A percentile compares a stretch with the other conserved stretches of the same genome.
phyloP scores from a whole-genome alignment of 2,797 vertebrate genomes.

The Paramormyrops hopkinsi region DNA sequence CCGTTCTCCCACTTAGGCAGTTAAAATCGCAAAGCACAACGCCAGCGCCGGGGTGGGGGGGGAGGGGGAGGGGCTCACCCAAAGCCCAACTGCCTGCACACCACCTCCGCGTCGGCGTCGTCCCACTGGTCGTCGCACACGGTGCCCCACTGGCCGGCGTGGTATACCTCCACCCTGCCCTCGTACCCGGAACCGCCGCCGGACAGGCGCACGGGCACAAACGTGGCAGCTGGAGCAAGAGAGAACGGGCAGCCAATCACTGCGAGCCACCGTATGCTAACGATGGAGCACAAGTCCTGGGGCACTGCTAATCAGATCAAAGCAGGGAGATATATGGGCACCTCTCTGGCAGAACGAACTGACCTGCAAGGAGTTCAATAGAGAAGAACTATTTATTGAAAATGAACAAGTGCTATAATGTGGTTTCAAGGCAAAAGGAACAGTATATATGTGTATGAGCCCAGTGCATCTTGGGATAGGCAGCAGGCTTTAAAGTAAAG shows the following conservation, averaged over 20 bases:
- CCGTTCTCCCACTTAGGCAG: not conserved
- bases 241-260: constrained; percentile 14
- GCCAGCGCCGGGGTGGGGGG: not conserved
- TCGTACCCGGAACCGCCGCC: constrained; percentile 65
- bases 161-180: constrained; percentile 86
- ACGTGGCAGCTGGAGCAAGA: constrained; percentile 28
- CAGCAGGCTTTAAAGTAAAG: not conserved
- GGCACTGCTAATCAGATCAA: not conserved
- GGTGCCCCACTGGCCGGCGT: constrained; percentile 86
- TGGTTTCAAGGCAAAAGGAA: not conserved
- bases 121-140: constrained; percentile 96
- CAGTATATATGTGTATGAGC: not conserved
- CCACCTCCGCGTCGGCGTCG: constrained; percentile 84
- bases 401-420: not conserved
- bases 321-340: not conserved
- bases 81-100: constrained; percentile 90
- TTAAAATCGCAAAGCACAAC: not conserved
- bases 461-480: not conserved
- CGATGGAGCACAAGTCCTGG: not conserved
- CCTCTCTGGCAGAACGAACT: not conserved
- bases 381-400: not conserved
- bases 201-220: constrained; percentile 68
- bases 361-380: not conserved
- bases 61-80: constrained; percentile 59
- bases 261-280: not conserved